Evolutionary conservation across 2,797 vertebrate genomes (phyloP).

Genomic region (Lepus oiostolus): DNA sequence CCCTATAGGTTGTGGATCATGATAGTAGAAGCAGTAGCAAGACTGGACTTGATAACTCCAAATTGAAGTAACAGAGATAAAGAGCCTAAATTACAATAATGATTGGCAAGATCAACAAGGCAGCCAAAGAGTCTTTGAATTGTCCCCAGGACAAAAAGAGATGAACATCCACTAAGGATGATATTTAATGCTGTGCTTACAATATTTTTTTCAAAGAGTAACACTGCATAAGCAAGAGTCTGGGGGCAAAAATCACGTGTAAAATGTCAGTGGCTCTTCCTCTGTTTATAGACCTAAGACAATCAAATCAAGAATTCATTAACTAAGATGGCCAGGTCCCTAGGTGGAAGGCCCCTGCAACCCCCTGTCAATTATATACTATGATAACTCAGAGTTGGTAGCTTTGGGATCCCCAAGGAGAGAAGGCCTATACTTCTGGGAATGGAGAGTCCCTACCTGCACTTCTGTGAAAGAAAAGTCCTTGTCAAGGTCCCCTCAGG

Average conservation of each 20-base stretch:
- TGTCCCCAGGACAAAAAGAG: background rate
- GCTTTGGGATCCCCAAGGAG: too few species aligned
- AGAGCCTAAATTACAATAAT: background rate
- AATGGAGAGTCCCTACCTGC: too few species aligned
- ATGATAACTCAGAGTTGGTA: background rate
- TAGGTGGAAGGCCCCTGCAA: background rate
- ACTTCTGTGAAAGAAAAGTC: too few species aligned
- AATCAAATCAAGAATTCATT: background rate
- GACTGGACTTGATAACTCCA: background rate
- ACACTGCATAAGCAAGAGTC: background rate
- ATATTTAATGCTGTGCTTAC: background rate
- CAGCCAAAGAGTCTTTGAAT: background rate
- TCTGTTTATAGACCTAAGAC: background rate
- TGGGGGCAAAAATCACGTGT: background rate
- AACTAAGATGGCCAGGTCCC: background rate
- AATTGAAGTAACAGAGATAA: background rate
- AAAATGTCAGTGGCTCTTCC: background rate
- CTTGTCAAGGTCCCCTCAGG: too few species aligned
- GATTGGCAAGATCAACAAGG: background rate
- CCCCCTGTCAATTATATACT: too few species aligned
- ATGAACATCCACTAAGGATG: background rate
- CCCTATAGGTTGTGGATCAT: background rate
- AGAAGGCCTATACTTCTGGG: too few species aligned
- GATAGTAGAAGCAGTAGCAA: background rate
- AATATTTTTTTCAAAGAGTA: background rate